These are phyloP conservation scores for Alectura lathami DNA, from an alignment of 2,113 vertebrate genomes.

Conservation along the genomic window DNA sequence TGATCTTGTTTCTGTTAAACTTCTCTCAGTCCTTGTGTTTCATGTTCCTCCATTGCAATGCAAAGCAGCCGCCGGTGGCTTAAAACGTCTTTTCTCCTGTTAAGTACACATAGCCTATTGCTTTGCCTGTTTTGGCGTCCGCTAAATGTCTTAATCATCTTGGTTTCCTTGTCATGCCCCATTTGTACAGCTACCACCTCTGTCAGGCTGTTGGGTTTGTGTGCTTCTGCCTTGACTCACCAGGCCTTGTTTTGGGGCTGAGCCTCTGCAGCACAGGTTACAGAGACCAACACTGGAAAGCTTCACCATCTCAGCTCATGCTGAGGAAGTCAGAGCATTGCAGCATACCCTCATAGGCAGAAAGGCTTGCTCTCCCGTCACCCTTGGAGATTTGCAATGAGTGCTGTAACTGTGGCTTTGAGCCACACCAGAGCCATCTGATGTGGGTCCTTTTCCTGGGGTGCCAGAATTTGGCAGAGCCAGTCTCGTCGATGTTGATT, in stretches of 20 bases:
- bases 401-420: not conserved
- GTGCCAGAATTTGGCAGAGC: not conserved
- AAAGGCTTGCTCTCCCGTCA: not conserved
- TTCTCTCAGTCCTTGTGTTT: rapidly evolving
- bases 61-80: not conserved
- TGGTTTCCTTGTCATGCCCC: not conserved
- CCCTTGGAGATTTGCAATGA: not conserved
- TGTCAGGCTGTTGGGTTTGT: not conserved
- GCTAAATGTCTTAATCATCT: not conserved
- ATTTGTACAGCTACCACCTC: rapidly evolving
- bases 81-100: not conserved
- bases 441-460: rapidly evolving
- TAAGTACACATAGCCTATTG: rapidly evolving
- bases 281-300: rapidly evolving
- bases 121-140: not conserved
- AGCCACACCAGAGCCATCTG: not conserved
- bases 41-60: not conserved
- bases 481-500: not conserved
- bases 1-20: not conserved
- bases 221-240: not conserved
- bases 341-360: not conserved
- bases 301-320: rapidly evolving
- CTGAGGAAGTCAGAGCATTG: not conserved
- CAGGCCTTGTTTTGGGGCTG: not conserved
- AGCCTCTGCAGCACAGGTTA: not conserved